Percentiles rank a stretch among this genome's conserved stretches.
Conservation (phyloP, 1,140 invertebrate genomes). For the Micrasema longulum region DNA sequence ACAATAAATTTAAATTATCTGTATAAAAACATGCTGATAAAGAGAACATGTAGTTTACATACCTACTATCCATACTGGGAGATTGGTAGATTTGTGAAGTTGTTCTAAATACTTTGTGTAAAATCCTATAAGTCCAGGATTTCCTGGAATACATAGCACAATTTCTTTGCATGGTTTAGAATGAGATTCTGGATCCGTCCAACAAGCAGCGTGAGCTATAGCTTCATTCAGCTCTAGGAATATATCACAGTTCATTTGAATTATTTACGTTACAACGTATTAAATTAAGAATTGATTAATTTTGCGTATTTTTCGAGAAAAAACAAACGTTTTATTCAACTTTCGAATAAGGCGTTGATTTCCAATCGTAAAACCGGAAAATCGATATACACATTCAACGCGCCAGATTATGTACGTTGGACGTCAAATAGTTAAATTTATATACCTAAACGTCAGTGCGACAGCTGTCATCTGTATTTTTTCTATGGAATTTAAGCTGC, state of each 20-base stretch:
- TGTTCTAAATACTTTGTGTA: constrained; percentile 46
- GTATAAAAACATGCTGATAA: too few species aligned
- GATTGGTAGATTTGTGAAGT: constrained; percentile 38
- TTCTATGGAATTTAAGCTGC: too few species aligned
- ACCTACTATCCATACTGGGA: constrained; percentile 51
- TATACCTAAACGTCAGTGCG: too few species aligned
- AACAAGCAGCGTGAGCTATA: constrained; percentile 41
- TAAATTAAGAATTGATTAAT: too few species aligned
- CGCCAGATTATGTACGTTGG: too few species aligned
- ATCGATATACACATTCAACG: too few species aligned
- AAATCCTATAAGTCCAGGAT: constrained; percentile 47
- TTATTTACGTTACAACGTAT: too few species aligned
- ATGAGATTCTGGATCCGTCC: constrained; percentile 42
- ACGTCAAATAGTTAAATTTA: too few species aligned
- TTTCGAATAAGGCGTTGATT: too few species aligned
- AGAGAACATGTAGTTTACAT: constrained; percentile 18
- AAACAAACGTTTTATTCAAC: neutral
- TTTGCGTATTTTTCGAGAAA: neutral
- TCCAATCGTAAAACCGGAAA: too few species aligned
- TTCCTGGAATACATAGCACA: constrained; percentile 47
- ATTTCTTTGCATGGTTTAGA: constrained; percentile 38
- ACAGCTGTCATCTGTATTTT: too few species aligned
- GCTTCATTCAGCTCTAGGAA: constrained; percentile 45
- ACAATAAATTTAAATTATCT: too few species aligned
- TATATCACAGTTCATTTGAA: constrained; percentile 41